Evolutionary conservation across 2,797 vertebrate species (phyloP), one percentile per base, ranked within the genome.

Genomic region (Muraenolepis orangiensis): DNA sequence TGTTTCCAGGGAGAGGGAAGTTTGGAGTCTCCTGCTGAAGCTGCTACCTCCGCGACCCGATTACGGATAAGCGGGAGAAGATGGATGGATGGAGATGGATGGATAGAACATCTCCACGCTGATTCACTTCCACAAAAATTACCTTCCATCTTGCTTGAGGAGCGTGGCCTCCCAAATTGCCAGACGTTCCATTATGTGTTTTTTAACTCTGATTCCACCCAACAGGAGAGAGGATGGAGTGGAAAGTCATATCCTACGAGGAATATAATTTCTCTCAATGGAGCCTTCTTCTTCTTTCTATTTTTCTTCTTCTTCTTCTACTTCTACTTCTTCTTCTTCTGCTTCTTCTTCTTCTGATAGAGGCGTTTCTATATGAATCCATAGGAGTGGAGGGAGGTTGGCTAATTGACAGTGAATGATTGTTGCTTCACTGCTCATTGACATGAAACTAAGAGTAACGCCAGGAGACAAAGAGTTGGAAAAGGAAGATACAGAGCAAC

Each of bases 271-370:
- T n/a, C n/a, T n/a, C n/a, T n/a, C n/a, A n/a, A n/a, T n/a, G n/a
- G n/a, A n/a, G n/a, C 82, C 74, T 74, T 81, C 34, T 57, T 76
- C 66, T 46, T 80, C 31, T 84, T 81, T n/a, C 23, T 4, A 5
- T 46, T 46, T 18, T 46, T 46, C 14, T 18, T 42, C 13, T 46
- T 16, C 3, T n/a, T n/a, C n/a, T n/a, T n/a, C n/a, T n/a, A 3
- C 32, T 3, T 34, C 32, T 34, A 3, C 32, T 3, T 34, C 32
- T 34, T 34, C 32, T 3, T 38, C 42, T 18, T 30, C 5, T 87
- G 88, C 76, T 84, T 85, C 83, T n/a, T 82, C 85, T 85, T n/a
- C 79, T 79, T 87, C 84, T 88, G 89, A 89, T 86, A 84, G 82
- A 81, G 85, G 79, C 32, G 74, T 46, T 57, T 84, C 80, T 73